These are phyloP conservation scores for Archips xylosteana DNA, from an alignment of 2,888 invertebrate species.

Conservation along the genomic window DNA sequence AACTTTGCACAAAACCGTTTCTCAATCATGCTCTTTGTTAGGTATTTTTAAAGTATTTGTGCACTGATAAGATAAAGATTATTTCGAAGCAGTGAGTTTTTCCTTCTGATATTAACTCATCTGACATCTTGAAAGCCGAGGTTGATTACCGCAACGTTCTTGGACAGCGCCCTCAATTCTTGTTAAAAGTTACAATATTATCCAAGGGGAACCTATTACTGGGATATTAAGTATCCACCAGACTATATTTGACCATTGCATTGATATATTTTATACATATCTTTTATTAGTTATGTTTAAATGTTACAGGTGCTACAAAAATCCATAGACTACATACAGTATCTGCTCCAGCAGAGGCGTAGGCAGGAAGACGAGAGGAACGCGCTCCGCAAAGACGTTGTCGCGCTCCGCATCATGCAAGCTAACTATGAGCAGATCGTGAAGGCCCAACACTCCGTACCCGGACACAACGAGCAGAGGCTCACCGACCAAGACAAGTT, in stretches of 20 bases:
- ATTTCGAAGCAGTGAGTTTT: neutral
- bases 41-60: neutral
- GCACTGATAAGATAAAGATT: neutral
- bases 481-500: conserved; percentile 98
- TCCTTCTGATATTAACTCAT: neutral
- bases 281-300: neutral
- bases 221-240: no score
- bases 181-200: no score
- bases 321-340: conserved; percentile 97
- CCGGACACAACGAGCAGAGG: conserved; percentile 94
- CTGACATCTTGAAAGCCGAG: no score
- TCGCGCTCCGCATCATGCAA: conserved; percentile 97
- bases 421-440: conserved; percentile 98
- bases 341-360: conserved; percentile 95
- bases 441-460: conserved; percentile 96
- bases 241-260: no score
- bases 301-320: conserved; percentile 91
- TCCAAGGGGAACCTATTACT: no score
- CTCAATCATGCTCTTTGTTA: neutral
- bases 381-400: conserved; percentile 95
- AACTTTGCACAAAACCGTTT: neutral
- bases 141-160: no score
- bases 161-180: no score
- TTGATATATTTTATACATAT: neutral
- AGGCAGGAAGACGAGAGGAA: conserved; percentile 98